phyloP scores from a whole-genome alignment of 2,113 vertebrate species.

The Peucedramus taeniatus region DNA sequence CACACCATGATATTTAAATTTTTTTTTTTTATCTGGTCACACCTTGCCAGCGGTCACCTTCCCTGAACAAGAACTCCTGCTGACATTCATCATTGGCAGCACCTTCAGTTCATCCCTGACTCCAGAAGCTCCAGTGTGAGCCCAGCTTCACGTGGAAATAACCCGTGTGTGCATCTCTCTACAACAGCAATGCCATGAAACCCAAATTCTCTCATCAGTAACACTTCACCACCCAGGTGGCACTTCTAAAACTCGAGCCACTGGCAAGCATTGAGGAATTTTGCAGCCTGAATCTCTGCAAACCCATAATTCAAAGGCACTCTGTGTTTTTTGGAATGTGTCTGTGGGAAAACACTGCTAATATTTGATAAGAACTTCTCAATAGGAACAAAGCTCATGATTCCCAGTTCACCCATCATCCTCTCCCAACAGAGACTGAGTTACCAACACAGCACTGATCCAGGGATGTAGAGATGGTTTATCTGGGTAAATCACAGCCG shows the following conservation, averaged over 20 bases:
- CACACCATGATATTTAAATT: not conserved
- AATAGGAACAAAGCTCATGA: not conserved
- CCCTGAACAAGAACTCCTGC: not conserved
- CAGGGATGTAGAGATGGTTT: not conserved
- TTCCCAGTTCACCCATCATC: not conserved
- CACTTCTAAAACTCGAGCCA: not conserved
- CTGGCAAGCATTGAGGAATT: not conserved
- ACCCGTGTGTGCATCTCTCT: not conserved
- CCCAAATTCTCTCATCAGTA: not conserved
- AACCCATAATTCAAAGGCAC: not conserved
- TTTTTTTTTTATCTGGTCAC: not conserved
- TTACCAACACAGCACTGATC: not conserved
- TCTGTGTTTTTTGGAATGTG: not conserved
- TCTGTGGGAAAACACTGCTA: not conserved
- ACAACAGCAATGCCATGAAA: rapidly evolving
- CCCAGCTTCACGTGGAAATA: rapidly evolving
- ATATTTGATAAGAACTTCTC: not conserved
- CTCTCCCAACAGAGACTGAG: not conserved
- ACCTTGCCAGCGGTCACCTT: not conserved
- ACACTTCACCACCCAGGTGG: rapidly evolving
- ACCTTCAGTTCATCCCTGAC: not conserved
- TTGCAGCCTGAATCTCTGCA: not conserved
- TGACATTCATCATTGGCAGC: not conserved
- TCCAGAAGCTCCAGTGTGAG: not conserved
- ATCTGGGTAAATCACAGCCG: not conserved